Conservation (phyloP, 2,113 vertebrate species). For the Rhagologus leucostigma region DNA sequence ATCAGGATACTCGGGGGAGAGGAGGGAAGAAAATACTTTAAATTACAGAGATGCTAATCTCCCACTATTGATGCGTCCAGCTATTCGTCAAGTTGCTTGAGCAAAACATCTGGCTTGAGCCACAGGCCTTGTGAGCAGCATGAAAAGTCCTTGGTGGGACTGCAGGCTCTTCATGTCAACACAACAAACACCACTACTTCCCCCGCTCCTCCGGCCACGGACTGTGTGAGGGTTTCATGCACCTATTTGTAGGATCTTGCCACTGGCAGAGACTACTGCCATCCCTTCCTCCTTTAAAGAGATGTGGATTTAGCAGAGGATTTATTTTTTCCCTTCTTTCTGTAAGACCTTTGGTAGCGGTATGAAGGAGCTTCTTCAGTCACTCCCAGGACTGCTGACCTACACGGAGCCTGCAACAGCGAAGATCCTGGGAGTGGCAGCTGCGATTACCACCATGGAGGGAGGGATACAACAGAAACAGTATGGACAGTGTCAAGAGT, state of each 20-base stretch:
- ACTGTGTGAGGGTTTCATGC: accelerated
- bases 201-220: accelerated
- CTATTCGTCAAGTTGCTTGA: neutral
- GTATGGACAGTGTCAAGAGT: neutral
- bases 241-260: accelerated
- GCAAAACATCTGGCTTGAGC: neutral
- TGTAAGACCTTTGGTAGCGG: neutral
- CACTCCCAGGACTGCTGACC: neutral
- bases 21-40: constrained; percentile 23
- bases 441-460: neutral
- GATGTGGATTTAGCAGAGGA: neutral
- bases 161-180: neutral
- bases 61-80: neutral
- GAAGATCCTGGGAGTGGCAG: neutral
- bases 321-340: neutral
- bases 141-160: neutral
- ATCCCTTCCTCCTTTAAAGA: neutral
- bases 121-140: neutral
- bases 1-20: neutral
- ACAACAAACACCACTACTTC: accelerated
- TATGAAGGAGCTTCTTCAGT: neutral
- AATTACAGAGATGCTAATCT: constrained; percentile 55
- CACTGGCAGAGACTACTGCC: neutral
- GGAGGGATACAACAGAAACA: neutral
- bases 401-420: neutral